These are phyloP conservation scores for Vultur gryphus DNA, from an alignment of 2,797 vertebrate species.

Conservation along the genomic window DNA sequence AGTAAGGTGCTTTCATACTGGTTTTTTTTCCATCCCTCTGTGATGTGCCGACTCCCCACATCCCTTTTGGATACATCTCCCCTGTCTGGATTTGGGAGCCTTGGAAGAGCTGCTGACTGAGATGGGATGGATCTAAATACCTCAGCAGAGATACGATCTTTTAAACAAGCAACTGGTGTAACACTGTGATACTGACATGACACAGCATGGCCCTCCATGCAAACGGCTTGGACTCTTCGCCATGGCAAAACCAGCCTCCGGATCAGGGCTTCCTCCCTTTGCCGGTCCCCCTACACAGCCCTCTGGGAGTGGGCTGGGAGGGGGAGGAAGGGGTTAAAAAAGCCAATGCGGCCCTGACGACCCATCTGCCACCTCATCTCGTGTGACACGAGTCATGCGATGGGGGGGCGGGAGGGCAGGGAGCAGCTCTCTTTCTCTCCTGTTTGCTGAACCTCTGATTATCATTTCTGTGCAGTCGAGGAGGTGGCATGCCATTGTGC, in stretches of 20 bases:
- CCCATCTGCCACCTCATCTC: constrained; percentile 53
- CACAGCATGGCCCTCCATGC: background rate
- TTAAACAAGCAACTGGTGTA: background rate
- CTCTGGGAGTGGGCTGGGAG: background rate
- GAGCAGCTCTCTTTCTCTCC: constrained; percentile 30
- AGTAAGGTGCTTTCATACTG: background rate
- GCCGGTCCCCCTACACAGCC: background rate
- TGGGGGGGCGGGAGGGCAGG: background rate
- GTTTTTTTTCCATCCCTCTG: background rate
- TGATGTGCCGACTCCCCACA: accelerated
- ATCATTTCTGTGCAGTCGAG: constrained; percentile 50
- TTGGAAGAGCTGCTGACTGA: background rate
- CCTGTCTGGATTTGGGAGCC: background rate
- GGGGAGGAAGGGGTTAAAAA: constrained; percentile 49
- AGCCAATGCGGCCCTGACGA: background rate
- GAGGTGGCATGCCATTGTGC: constrained; percentile 48
- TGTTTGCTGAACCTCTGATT: constrained; percentile 53
- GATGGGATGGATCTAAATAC: background rate
- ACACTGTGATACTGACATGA: background rate
- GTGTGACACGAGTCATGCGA: constrained; percentile 12
- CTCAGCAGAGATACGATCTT: background rate
- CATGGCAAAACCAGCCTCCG: background rate
- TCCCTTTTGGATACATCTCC: background rate
- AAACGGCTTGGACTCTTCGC: background rate
- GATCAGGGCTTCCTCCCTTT: background rate